A percentile compares a stretch with the other conserved stretches of the same genome.
phyloP scores from a whole-genome alignment of 2,888 invertebrate genomes.

The Dolichomitus sp. region DNA sequence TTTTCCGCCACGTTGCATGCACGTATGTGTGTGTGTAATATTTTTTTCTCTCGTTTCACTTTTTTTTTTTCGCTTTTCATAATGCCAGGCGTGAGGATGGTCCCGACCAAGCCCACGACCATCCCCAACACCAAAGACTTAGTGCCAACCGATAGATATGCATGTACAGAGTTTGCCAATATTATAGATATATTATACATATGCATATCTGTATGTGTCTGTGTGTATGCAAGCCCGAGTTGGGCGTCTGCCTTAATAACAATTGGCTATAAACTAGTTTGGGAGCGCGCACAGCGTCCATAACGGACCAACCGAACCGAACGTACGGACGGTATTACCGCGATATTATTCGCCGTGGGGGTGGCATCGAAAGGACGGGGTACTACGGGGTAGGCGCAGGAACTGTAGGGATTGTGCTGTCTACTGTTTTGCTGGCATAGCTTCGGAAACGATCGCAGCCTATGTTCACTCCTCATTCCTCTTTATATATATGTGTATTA shows the following conservation, averaged over 20 bases:
- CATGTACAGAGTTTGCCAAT: slow-evolving; percentile 63
- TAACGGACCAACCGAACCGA: slow-evolving; percentile 53
- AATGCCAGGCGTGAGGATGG: slow-evolving; percentile 54
- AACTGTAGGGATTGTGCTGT: slow-evolving; percentile 35
- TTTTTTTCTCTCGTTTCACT: slow-evolving; percentile 43
- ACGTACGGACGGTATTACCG: slow-evolving; percentile 76
- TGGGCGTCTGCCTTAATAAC: slow-evolving; percentile 77
- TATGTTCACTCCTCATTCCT: slow-evolving; percentile 27
- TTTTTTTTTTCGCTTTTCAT: slow-evolving; percentile 61
- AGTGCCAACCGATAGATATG: slow-evolving; percentile 69
- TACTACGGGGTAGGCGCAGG: slow-evolving; percentile 35
- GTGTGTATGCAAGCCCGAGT: slow-evolving; percentile 21
- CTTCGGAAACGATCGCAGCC: slow-evolving; percentile 67
- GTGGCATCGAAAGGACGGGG: slow-evolving; percentile 61
- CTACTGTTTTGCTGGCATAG: slow-evolving; percentile 64
- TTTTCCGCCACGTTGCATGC: slow-evolving; percentile 35
- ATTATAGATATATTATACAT: slow-evolving; percentile 45
- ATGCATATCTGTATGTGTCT: slow-evolving; percentile 13
- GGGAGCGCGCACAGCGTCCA: slow-evolving; percentile 56
- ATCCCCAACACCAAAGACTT: slow-evolving; percentile 69
- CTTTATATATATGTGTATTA: neutral
- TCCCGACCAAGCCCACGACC: slow-evolving; percentile 49
- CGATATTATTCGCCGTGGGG: slow-evolving; percentile 80
- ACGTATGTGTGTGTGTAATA: slow-evolving; percentile 23
- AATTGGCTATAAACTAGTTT: slow-evolving; percentile 82